phyloP scores from a whole-genome alignment of 2,113 vertebrate genomes.

The Epinephelus moara region DNA sequence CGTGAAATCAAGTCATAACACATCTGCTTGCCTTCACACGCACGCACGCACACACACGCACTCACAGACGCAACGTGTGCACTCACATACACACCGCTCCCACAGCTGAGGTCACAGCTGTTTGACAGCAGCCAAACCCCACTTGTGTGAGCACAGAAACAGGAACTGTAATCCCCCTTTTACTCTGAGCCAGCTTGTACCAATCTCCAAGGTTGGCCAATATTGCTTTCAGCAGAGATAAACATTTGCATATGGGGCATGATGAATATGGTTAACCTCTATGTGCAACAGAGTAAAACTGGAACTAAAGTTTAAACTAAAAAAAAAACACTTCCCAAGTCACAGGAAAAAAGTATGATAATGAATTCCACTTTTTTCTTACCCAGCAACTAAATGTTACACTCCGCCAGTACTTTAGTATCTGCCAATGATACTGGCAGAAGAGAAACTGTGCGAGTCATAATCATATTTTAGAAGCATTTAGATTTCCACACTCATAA shows the following conservation, averaged over 20 bases:
- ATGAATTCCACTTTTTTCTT: neutral
- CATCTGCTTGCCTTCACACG: constrained; percentile 37
- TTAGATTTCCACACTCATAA: neutral
- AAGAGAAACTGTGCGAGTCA: neutral
- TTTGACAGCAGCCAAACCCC: constrained; percentile 50
- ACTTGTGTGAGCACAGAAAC: constrained; percentile 39
- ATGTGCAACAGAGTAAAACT: neutral
- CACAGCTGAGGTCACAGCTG: constrained; percentile 62
- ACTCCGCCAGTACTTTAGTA: neutral
- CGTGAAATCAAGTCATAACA: constrained; percentile 58
- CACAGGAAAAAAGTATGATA: neutral
- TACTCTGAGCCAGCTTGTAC: constrained; percentile 42
- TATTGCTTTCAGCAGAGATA: constrained; percentile 17
- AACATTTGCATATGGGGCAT: constrained; percentile 16
- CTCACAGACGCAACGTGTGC: neutral
- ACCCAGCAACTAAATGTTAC: neutral
- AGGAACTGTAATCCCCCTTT: constrained; percentile 43
- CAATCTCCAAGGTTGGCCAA: constrained; percentile 32
- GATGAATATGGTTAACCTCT: neutral
- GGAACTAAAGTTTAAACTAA: neutral
- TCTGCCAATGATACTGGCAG: neutral
- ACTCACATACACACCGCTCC: neutral
- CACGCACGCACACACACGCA: neutral
- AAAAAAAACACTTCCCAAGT: neutral
- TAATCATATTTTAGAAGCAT: neutral